Evolutionary conservation across 1,140 invertebrate genomes (phyloP).

Genomic region (Meloidogyne floridensis): DNA sequence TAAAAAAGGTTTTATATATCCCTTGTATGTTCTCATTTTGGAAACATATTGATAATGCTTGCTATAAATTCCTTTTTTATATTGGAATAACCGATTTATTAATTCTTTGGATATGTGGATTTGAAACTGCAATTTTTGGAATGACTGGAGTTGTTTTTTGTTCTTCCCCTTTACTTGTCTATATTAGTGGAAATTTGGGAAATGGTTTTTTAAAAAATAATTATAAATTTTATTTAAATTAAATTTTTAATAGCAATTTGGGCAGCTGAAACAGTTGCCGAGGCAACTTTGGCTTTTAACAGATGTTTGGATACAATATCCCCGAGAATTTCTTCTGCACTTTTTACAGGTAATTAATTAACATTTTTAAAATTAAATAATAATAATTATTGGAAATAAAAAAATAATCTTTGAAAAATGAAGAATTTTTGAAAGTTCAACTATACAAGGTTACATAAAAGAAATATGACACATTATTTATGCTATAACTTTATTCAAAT

Average conservation of each 20-base stretch:
- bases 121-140: conserved; percentile 9
- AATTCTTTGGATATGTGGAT: conserved; percentile 15
- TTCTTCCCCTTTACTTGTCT: conserved; percentile 9
- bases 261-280: conserved; percentile 12
- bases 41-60: conserved; percentile 19
- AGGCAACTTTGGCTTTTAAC: conserved; percentile 10
- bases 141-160: conserved; percentile 7
- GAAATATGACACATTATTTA: no score
- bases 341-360: not conserved
- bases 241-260: conserved; percentile 7
- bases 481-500: no score
- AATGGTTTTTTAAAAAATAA: not conserved
- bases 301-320: conserved; percentile 12
- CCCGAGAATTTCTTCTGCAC: not conserved
- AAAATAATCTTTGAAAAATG: not conserved
- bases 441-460: no score
- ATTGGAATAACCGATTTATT: conserved; percentile 21
- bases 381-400: not conserved
- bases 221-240: not conserved
- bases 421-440: no score
- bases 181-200: not conserved
- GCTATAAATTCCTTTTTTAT: conserved; percentile 28
- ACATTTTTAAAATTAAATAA: not conserved
- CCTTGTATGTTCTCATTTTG: conserved; percentile 12
- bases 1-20: conserved; percentile 10